Conservation (phyloP, 2,113 vertebrate genomes). For the Oryzias celebensis region DNA sequence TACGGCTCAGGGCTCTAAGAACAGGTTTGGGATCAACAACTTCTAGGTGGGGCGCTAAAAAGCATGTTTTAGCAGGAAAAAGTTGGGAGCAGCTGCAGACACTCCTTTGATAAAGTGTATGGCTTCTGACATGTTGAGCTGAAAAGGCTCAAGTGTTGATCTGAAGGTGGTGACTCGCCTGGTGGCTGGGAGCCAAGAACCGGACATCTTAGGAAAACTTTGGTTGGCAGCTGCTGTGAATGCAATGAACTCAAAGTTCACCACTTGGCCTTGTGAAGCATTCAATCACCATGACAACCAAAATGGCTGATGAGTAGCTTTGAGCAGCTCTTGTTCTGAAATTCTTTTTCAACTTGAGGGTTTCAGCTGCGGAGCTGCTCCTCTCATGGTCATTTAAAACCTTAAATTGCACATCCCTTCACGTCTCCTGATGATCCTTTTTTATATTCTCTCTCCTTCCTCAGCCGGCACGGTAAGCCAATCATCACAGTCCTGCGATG, state of each 20-base stretch:
- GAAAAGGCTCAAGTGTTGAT: conserved; percentile 15
- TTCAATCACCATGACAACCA: conserved; percentile 63
- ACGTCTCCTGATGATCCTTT: conserved; percentile 33
- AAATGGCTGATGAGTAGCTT: conserved; percentile 44
- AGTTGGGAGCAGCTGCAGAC: not conserved
- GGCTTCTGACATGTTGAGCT: conserved; percentile 1
- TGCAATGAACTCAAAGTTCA: conserved; percentile 52
- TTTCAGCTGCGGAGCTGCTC: conserved; percentile 14
- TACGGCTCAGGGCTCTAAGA: not conserved
- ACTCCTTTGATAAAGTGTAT: conserved; percentile 10
- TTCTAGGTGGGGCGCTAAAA: conserved; percentile 5
- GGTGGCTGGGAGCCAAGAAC: conserved; percentile 5
- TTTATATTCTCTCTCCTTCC: not conserved
- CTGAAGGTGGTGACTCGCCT: conserved; percentile 10
- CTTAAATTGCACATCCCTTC: conserved; percentile 21
- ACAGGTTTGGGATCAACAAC: conserved; percentile 1
- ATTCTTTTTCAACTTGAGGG: conserved; percentile 28
- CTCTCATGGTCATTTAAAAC: conserved; percentile 34
- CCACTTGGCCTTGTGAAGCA: conserved; percentile 29
- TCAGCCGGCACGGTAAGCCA: conserved; percentile 35
- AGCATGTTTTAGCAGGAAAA: conserved; percentile 16
- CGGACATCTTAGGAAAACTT: conserved; percentile 35
- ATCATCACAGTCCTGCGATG: conserved; percentile 52
- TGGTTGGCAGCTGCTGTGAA: conserved; percentile 43
- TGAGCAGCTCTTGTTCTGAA: conserved; percentile 48